Evolutionary conservation across 2,113 vertebrate species (phyloP), one percentile per base, ranked within the genome.

Genomic region (Phalacrocorax aristotelis): DNA sequence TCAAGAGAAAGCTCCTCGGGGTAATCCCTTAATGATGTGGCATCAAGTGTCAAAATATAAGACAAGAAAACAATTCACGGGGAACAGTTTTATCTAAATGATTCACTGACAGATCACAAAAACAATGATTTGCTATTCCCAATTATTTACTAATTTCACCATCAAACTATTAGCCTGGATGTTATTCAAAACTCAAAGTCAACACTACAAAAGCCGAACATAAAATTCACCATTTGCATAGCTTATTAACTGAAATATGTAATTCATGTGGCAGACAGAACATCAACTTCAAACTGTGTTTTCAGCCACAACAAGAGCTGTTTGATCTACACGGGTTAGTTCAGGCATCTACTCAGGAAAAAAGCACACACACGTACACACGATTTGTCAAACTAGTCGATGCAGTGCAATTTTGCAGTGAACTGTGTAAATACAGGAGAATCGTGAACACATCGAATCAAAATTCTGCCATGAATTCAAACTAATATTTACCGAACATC

Each of bases 401-500:
- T 30, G 84, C 74, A 48, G 70, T 15, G 62, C 29, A 30, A 64
- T 90, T 95, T 85, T 94, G 85, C 93, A 91, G 91, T 23, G 87
- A 93, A 76, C 82, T 93, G 82, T 65, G 62, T 88, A 85, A 95
- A 88, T 80, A 74, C 42, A 25, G 84, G 81, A 54, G 89, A 83
- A 23, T 74, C 25, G 79, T 66, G 84, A 95, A 71, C 27, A 32
- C 34, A 14, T 42, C 5, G 22, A 86, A 95, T 96, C 82, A 83
- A 94, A 97, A 97, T 90, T 96, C 93, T 95, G 89, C 95, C 90
- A 14, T 64, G 15, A 95, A 97, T 95, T 96, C 94, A 46, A 95
- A 95, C 83, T 82, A 91, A 95, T 93, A 95, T 96, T 97, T 94
- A 88, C 94, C 10, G 10, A 97, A 95, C 82, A 96, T 52, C 51